Evolutionary conservation across 2,113 vertebrate genomes (phyloP).

Genomic region (Turdus rufiventris): DNA sequence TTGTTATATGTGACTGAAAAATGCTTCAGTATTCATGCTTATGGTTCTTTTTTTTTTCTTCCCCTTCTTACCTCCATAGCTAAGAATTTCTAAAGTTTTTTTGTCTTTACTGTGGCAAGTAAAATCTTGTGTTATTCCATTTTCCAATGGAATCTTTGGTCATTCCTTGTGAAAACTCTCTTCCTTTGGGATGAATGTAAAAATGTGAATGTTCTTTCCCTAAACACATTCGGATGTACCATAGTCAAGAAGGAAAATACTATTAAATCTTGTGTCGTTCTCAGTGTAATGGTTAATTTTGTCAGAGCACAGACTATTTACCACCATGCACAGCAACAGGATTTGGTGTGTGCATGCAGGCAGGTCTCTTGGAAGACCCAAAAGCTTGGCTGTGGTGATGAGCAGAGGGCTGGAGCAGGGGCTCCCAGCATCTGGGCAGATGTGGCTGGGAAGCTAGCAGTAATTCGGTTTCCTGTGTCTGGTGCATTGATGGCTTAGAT

Average conservation of each 20-base stretch:
- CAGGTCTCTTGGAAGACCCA: not conserved
- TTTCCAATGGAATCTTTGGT: not conserved
- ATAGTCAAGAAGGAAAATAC: not conserved
- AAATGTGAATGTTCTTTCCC: not conserved
- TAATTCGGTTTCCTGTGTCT: not conserved
- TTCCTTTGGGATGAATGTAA: not conserved
- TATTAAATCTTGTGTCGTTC: not conserved
- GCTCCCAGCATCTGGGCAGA: not conserved
- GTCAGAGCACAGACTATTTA: not conserved
- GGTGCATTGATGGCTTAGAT: not conserved
- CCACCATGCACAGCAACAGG: fast-evolving
- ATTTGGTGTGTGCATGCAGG: not conserved
- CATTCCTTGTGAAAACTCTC: not conserved
- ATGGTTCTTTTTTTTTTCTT: not conserved
- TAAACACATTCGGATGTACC: not conserved
- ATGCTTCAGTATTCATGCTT: not conserved
- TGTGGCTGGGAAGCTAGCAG: not conserved
- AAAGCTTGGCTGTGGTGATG: not conserved
- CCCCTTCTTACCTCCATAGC: not conserved
- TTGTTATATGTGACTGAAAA: not conserved
- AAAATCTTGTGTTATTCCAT: not conserved
- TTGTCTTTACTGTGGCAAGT: not conserved
- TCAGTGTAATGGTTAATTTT: not conserved
- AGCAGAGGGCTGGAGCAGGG: fast-evolving
- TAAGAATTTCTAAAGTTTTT: not conserved